phyloP scores from a whole-genome alignment of 2,888 invertebrate species.

The Patella depressa region DNA sequence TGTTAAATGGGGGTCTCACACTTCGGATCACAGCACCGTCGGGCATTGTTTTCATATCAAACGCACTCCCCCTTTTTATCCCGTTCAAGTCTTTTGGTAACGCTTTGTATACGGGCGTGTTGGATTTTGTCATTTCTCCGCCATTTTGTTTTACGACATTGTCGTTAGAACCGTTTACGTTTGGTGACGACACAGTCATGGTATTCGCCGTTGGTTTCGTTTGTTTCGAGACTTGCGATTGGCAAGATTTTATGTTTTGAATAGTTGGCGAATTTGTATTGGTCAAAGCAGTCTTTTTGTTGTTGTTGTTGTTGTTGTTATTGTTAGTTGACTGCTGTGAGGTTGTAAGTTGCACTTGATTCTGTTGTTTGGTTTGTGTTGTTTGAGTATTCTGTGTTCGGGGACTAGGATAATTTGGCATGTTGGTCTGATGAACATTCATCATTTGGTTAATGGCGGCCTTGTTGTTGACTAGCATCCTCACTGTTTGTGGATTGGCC shows the following conservation, averaged over 20 bases:
- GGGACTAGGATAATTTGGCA: neutral
- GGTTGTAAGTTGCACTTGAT: neutral
- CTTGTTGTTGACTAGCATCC: conserved; percentile 5
- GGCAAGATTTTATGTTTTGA: neutral
- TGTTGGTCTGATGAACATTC: neutral
- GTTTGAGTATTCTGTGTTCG: neutral
- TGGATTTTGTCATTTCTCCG: neutral
- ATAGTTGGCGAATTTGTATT: neutral
- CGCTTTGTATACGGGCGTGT: neutral
- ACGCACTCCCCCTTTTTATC: neutral
- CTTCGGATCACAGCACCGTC: conserved; percentile 1
- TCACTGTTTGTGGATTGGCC: neutral
- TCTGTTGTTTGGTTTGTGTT: neutral
- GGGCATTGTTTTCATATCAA: neutral
- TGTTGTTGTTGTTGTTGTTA: neutral
- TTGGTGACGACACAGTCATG: neutral
- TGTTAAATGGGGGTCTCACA: neutral
- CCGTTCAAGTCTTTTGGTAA: neutral
- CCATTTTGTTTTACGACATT: neutral
- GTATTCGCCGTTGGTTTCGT: neutral
- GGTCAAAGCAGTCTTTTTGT: neutral
- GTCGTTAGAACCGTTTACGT: neutral
- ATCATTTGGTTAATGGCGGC: neutral
- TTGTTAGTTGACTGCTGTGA: neutral
- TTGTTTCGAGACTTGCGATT: neutral